phyloP scores from a whole-genome alignment of 92 coral and sea anemone genomes.

The Blastomussa wellsi region DNA sequence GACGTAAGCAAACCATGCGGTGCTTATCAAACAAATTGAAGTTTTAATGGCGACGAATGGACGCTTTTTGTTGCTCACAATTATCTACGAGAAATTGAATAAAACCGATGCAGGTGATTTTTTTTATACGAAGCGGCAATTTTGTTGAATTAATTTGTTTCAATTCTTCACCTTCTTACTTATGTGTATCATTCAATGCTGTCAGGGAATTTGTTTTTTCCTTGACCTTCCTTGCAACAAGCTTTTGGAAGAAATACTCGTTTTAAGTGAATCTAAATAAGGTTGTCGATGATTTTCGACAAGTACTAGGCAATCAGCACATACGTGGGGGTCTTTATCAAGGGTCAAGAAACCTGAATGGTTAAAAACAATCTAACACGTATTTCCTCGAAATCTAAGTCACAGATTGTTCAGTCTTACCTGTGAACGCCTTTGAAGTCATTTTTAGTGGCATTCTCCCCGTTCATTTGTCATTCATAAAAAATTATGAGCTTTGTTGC shows the following conservation, averaged over 20 bases:
- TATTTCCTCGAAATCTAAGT: neutral
- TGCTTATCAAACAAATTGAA: neutral
- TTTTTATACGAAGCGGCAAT: neutral
- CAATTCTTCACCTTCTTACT: neutral
- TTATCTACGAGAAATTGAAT: neutral
- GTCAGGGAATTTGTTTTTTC: neutral
- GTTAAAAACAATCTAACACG: neutral
- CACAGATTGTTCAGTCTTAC: neutral
- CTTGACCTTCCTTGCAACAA: neutral
- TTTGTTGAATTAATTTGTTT: neutral
- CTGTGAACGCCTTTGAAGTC: neutral
- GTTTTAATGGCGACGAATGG: neutral
- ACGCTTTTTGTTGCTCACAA: neutral
- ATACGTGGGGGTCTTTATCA: neutral
- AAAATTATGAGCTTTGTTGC: neutral
- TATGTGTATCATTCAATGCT: neutral
- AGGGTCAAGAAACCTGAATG: conserved; percentile 5
- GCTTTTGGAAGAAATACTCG: neutral
- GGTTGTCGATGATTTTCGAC: neutral
- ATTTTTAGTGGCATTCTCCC: neutral
- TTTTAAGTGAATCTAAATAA: neutral
- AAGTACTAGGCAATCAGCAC: neutral
- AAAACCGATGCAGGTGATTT: conserved; percentile 6
- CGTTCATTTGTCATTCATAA: neutral
- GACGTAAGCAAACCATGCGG: neutral